Conservation (phyloP, 2,797 vertebrate species). For the Typhlichthys eigenmanni region DNA sequence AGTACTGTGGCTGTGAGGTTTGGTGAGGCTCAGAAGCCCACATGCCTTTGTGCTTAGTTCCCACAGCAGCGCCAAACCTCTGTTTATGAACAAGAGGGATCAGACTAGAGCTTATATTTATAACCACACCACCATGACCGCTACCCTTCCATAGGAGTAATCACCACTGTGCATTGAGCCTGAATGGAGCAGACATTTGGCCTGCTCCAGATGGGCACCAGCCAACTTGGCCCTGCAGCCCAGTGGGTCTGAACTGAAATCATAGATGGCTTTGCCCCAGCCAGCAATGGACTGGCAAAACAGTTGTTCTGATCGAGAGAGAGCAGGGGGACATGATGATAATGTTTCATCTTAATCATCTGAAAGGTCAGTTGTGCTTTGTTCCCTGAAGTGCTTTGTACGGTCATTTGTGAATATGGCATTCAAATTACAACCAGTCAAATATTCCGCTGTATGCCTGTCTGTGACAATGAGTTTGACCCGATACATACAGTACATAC, state of each 20-base stretch:
- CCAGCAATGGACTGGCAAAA: constrained; percentile 80
- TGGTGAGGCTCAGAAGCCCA: constrained; percentile 58
- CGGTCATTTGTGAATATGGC: constrained; percentile 59
- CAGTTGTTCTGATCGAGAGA: constrained; percentile 78
- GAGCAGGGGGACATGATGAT: constrained; percentile 64
- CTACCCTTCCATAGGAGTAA: constrained; percentile 79
- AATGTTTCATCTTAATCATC: constrained; percentile 76
- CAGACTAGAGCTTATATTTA: constrained; percentile 84
- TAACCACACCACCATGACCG: constrained; percentile 84
- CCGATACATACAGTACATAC: constrained; percentile 31
- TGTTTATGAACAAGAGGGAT: constrained; percentile 81
- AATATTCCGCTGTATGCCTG: constrained; percentile 53
- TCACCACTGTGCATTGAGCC: constrained; percentile 81
- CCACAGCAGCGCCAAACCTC: constrained; percentile 81
- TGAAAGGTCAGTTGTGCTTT: constrained; percentile 73
- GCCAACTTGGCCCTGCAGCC: constrained; percentile 81
- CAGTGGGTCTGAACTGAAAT: constrained; percentile 77
- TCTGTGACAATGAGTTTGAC: constrained; percentile 63
- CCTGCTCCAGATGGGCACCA: constrained; percentile 77
- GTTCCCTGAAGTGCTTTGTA: constrained; percentile 67
- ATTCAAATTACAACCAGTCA: constrained; percentile 64
- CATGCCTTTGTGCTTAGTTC: constrained; percentile 74
- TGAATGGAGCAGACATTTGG: constrained; percentile 82
- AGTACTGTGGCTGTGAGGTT: constrained; percentile 57
- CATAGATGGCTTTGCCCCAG: constrained; percentile 77